Evolutionary conservation across 30 jellyfish, hydroid and myxozoan species (phyloP).

Genomic region (Turritopsis dohrnii): DNA sequence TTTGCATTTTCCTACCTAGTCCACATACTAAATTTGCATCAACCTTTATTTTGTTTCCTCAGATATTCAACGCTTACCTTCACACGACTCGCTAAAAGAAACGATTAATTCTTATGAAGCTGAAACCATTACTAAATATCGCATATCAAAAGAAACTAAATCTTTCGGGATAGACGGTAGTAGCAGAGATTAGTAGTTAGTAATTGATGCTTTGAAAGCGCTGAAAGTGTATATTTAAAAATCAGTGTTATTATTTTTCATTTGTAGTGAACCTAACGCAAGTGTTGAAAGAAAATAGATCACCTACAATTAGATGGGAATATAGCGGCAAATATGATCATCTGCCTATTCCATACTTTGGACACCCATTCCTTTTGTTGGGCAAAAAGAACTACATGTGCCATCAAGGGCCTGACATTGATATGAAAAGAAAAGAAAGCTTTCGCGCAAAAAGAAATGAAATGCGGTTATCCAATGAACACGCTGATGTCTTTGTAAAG

Average conservation of each 20-base stretch:
- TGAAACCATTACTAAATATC: not conserved
- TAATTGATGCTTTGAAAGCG: not conserved
- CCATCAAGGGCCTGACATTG: not conserved
- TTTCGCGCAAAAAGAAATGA: not conserved
- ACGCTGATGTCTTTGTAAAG: not conserved
- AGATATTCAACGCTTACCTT: not conserved
- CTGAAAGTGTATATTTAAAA: too few species aligned
- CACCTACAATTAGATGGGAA: not conserved
- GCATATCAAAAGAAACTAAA: not conserved
- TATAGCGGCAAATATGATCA: not conserved
- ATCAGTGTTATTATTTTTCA: too few species aligned
- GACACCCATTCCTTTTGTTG: not conserved
- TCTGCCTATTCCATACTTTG: not conserved
- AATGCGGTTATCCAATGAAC: not conserved
- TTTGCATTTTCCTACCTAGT: not conserved
- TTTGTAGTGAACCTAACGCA: not conserved
- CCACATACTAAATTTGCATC: not conserved
- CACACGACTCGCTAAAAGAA: not conserved
- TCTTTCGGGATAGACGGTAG: too few species aligned
- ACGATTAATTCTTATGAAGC: not conserved
- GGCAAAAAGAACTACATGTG: not conserved
- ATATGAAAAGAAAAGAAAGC: not conserved
- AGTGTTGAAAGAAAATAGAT: not conserved
- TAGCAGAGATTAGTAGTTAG: not conserved
- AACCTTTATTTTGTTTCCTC: not conserved